Evolutionary conservation across 2,888 invertebrate genomes (phyloP), one percentile per base, ranked within the genome.

Genomic region (Acrobasis suavella): DNA sequence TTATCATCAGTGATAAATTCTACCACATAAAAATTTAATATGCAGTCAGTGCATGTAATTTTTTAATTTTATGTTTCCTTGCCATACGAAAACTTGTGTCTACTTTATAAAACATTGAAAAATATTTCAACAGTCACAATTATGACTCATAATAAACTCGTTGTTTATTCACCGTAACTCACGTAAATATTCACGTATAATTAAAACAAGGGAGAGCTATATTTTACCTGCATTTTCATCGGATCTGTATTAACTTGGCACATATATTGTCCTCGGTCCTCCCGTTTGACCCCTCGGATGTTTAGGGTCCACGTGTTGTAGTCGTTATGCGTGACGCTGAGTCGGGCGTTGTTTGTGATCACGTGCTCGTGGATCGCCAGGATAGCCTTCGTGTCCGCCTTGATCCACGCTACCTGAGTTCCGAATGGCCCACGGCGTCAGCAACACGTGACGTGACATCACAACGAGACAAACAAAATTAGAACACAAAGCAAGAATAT

Each of bases 171-270:
- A 64, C 59, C 52, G 52, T 60, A 50, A 58, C 63, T 42, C 60
- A 50, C 58, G 12, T 60, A 66, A 65, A 63, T 65, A 38, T 56
- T 46, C 66, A 62, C 59, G 14, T 17, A 61, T 58, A 66, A 66
- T 56, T 61, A 61, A 17, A 39, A 38, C 55, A 50, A 42, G 62
- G n/a, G 39, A 56, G 58, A 50, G 32, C 39, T 15, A 62, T 62
- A 58, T 46, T 59, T 61, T 92, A 97, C 97, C 96, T 97, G 97
- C 95, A 97, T 97, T 93, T 97, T 97, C 97, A 97, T 97, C 58
- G 97, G 97, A 89, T 97, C 96, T 65, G 97, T 98, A 90, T 98
- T 98, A 80, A 98, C 97, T 94, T 98, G 98, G 93, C 97, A 97
- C 97, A 97, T 97, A 87, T 97, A 97, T 86, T 96, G 95, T 76